These are phyloP conservation scores for Setipinna tenuifilis DNA, from an alignment of 2,797 vertebrate genomes.

Conservation along the genomic window DNA sequence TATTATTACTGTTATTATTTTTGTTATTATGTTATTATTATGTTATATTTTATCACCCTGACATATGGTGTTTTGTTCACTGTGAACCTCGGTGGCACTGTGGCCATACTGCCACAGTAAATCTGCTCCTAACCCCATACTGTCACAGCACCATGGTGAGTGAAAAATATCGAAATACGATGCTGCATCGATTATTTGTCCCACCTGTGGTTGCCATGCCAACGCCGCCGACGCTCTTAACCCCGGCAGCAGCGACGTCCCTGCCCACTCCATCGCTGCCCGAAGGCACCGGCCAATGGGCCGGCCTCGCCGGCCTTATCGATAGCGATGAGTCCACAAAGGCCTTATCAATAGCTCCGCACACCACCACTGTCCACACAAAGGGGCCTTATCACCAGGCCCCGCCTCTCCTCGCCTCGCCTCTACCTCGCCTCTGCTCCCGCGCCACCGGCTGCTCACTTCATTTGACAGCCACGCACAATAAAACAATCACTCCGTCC, in stretches of 20 bases:
- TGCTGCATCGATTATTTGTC: too few relatives aligned
- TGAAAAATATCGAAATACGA: too few relatives aligned
- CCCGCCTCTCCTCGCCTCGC: conserved; percentile 62
- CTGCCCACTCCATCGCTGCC: conserved; percentile 51
- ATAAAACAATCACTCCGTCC: conserved; percentile 75
- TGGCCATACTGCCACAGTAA: too few relatives aligned
- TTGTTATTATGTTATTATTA: too few relatives aligned
- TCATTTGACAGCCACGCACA: conserved; percentile 70
- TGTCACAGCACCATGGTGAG: background rate
- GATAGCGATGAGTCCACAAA: conserved; percentile 63
- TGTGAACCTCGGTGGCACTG: too few relatives aligned
- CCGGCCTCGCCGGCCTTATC: conserved; percentile 61
- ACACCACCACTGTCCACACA: conserved; percentile 55
- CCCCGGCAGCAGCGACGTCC: conserved; percentile 42
- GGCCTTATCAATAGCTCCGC: conserved; percentile 59
- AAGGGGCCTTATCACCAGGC: conserved; percentile 71
- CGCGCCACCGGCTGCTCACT: conserved; percentile 57
- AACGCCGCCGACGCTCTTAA: conserved; percentile 45
- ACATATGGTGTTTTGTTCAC: too few relatives aligned
- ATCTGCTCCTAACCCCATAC: too few relatives aligned
- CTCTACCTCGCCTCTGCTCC: conserved; percentile 45
- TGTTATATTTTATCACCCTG: too few relatives aligned
- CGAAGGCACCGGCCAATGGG: conserved; percentile 24
- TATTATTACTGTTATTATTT: too few relatives aligned
- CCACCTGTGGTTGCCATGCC: conserved; percentile 17